phyloP scores from a whole-genome alignment of 2,113 vertebrate genomes.

The Thinocorus orbignyianus region DNA sequence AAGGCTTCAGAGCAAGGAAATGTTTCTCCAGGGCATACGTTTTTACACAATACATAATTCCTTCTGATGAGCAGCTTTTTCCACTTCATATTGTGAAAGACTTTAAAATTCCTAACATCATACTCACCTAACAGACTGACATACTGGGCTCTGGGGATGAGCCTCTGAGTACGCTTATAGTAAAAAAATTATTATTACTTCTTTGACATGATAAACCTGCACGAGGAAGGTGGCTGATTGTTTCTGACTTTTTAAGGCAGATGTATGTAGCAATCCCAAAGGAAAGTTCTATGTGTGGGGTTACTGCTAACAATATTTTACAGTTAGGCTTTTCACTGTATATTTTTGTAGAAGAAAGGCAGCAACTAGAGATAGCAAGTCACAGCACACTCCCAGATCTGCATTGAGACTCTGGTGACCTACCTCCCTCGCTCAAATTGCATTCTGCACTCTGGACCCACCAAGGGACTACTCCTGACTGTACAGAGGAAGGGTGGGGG shows the following conservation, averaged over 20 bases:
- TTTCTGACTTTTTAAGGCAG: not conserved
- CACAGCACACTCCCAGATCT: not conserved
- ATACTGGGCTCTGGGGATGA: not conserved
- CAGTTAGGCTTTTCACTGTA: not conserved
- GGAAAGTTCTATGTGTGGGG: not conserved
- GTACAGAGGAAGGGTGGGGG: not conserved
- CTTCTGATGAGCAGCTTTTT: not conserved
- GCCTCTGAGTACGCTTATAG: not conserved
- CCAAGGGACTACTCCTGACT: not conserved
- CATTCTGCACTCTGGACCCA: not conserved
- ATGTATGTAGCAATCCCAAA: not conserved
- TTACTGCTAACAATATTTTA: not conserved
- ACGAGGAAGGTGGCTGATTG: not conserved
- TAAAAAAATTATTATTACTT: not conserved
- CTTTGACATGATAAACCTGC: not conserved
- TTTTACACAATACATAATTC: not conserved
- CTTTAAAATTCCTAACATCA: not conserved
- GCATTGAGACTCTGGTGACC: not conserved
- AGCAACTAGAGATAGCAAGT: not conserved
- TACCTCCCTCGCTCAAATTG: not conserved
- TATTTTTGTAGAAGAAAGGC: not conserved
- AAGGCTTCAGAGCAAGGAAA: not conserved
- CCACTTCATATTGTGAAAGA: not conserved
- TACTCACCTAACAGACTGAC: not conserved
- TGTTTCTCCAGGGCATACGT: not conserved